Evolutionary conservation across 2,888 invertebrate genomes (phyloP).

Genomic region (Harpalus rubripes): DNA sequence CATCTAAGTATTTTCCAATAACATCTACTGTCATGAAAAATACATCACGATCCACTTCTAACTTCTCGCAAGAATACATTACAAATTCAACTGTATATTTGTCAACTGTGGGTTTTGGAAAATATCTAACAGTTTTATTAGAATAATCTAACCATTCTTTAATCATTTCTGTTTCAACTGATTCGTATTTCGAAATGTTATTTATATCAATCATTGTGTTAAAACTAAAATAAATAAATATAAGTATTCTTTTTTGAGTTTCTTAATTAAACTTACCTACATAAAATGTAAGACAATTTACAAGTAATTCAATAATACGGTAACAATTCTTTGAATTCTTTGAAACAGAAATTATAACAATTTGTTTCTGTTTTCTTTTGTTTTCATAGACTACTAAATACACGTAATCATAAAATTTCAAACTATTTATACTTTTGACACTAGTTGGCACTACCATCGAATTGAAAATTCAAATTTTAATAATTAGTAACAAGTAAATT

Average conservation of each 20-base stretch:
- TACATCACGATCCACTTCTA: conserved; percentile 73
- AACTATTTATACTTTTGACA: too few species aligned
- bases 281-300: background rate
- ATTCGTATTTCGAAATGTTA: background rate
- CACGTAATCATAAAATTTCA: too few species aligned
- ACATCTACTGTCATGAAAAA: conserved; percentile 73
- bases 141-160: conserved; percentile 71
- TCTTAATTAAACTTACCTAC: background rate
- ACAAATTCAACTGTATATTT: conserved; percentile 54
- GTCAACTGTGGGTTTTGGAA: conserved; percentile 45
- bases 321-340: background rate
- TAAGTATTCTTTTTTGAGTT: background rate
- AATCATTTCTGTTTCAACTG: conserved; percentile 37
- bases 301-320: background rate
- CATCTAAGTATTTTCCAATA: conserved; percentile 72
- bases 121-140: conserved; percentile 68
- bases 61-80: conserved; percentile 70
- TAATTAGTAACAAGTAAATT: too few species aligned
- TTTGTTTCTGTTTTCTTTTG: background rate
- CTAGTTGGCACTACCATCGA: too few species aligned
- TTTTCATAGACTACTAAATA: too few species aligned
- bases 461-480: too few species aligned
- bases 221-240: background rate
- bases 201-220: background rate
- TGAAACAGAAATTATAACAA: background rate